phyloP scores from a whole-genome alignment of 2,113 vertebrate genomes.

The Cyanoramphus novaezelandiae region DNA sequence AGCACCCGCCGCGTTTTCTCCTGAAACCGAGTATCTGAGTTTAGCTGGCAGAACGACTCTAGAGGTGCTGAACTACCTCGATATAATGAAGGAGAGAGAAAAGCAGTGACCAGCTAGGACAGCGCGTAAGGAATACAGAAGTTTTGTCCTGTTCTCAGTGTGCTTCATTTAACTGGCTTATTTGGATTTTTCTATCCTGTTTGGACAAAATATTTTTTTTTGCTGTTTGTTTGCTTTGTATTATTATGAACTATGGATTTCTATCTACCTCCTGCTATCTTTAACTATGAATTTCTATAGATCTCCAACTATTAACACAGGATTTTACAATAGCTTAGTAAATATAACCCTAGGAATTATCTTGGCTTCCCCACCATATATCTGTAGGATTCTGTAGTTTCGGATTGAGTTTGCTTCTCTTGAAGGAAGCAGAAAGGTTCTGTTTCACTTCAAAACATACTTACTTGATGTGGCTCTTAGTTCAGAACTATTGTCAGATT shows the following conservation, averaged over 20 bases:
- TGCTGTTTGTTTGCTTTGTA: neutral
- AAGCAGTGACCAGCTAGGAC: neutral
- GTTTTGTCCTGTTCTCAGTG: neutral
- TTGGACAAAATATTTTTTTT: neutral
- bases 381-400: neutral
- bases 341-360: neutral
- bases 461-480: neutral
- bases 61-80: conserved; percentile 6
- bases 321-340: neutral
- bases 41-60: neutral
- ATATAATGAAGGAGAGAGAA: neutral
- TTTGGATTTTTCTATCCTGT: neutral
- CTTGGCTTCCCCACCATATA: neutral
- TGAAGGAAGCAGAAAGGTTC: neutral
- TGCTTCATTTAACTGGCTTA: neutral
- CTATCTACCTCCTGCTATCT: neutral
- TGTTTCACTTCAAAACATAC: neutral
- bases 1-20: neutral
- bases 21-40: neutral
- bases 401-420: neutral
- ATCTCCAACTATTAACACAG: neutral
- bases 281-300: neutral
- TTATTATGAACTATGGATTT: neutral
- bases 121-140: neutral
- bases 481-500: neutral